phyloP scores from a whole-genome alignment of 30 jellyfish, hydroid and myxozoan genomes.

The Turritopsis dohrnii region DNA sequence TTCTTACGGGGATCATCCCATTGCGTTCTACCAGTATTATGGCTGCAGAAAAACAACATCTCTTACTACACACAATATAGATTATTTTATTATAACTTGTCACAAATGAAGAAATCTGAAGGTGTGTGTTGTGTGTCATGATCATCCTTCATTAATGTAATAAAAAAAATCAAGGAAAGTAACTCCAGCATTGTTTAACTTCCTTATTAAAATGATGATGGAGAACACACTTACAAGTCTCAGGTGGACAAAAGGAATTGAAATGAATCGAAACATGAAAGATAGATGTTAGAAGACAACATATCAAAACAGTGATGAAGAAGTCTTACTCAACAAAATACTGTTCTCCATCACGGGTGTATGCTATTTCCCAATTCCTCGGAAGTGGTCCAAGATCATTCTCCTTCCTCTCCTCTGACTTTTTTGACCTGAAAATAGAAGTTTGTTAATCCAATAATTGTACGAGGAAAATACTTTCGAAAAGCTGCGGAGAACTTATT shows the following conservation, averaged over 20 bases:
- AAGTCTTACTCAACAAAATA: constrained; percentile 86
- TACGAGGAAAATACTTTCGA: too few species aligned
- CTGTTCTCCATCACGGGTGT: constrained; percentile 84
- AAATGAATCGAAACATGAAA: background rate
- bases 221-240: background rate
- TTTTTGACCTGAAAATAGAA: background rate
- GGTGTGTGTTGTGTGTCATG: too few species aligned
- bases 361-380: constrained; percentile 93
- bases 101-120: too few species aligned
- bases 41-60: constrained; percentile 37
- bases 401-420: constrained; percentile 25
- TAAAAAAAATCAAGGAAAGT: too few species aligned
- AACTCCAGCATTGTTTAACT: too few species aligned
- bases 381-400: constrained; percentile 46
- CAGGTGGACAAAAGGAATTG: too few species aligned
- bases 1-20: constrained; percentile 98
- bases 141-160: too few species aligned
- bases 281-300: background rate
- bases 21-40: constrained; percentile 94
- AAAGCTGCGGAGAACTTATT: too few species aligned
- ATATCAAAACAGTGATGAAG: background rate
- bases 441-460: too few species aligned
- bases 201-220: background rate
- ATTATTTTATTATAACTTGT: too few species aligned
- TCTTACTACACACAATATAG: background rate